A percentile compares a stretch with the other conserved stretches of the same genome.
phyloP scores from a whole-genome alignment of 2,888 invertebrate species.

The Conchocele bisecta region DNA sequence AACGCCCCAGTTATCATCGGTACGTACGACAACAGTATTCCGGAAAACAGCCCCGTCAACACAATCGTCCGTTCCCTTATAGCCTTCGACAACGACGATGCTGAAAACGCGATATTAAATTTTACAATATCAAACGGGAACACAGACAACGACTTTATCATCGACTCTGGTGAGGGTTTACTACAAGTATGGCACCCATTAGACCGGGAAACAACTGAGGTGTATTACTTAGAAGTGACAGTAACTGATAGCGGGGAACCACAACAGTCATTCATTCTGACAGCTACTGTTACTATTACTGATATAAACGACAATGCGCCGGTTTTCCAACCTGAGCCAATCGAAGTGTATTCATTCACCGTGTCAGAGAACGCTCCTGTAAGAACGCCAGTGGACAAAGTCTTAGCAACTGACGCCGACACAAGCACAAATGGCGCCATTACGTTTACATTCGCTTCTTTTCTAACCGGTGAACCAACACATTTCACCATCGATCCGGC shows the following conservation, averaged over 20 bases:
- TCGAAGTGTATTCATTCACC: slow-evolving; percentile 58
- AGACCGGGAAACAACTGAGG: slow-evolving; percentile 69
- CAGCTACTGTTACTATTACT: slow-evolving; percentile 65
- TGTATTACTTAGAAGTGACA: slow-evolving; percentile 63
- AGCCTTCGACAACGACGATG: slow-evolving; percentile 70
- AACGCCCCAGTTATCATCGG: slow-evolving; percentile 67
- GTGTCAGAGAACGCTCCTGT: slow-evolving; percentile 68
- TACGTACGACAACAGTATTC: slow-evolving; percentile 57
- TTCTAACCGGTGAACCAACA: slow-evolving; percentile 52
- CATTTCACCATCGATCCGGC: slow-evolving; percentile 60
- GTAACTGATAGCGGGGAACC: slow-evolving; percentile 61
- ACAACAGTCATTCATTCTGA: slow-evolving; percentile 47
- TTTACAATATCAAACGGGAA: slow-evolving; percentile 71
- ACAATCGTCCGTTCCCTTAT: slow-evolving; percentile 60
- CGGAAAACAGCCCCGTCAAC: slow-evolving; percentile 66
- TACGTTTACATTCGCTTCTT: slow-evolving; percentile 54
- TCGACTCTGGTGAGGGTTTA: slow-evolving; percentile 63
- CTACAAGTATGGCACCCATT: slow-evolving; percentile 64
- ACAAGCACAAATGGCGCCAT: slow-evolving; percentile 64
- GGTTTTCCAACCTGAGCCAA: slow-evolving; percentile 60
- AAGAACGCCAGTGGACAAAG: slow-evolving; percentile 57
- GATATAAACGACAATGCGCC: slow-evolving; percentile 75
- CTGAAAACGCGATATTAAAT: slow-evolving; percentile 62
- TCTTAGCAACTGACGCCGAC: slow-evolving; percentile 71
- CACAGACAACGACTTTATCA: slow-evolving; percentile 64